A percentile compares a stretch with the other conserved stretches of the same genome.
These are phyloP conservation scores for Phalacrocorax aristotelis DNA, from an alignment of 2,113 vertebrate genomes.

Conservation along the genomic window DNA sequence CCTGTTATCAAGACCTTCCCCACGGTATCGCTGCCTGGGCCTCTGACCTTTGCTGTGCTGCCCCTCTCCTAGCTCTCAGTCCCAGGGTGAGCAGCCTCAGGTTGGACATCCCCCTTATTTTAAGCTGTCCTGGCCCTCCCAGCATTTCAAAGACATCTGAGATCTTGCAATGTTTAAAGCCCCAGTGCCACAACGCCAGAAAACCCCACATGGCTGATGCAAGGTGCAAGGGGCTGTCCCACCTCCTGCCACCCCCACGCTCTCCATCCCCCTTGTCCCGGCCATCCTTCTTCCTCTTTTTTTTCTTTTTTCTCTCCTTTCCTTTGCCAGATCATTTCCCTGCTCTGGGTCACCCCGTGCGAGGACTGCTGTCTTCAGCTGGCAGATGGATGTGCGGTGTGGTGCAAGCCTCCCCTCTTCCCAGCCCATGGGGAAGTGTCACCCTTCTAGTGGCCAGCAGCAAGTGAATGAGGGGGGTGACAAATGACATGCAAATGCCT, in stretches of 20 bases:
- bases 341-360: background rate
- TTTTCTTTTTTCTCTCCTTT: background rate
- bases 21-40: background rate
- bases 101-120: background rate
- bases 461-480: background rate
- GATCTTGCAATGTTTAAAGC: background rate
- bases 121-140: background rate
- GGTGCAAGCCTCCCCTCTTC: background rate
- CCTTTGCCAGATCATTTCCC: background rate
- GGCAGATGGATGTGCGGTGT: background rate
- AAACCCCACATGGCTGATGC: accelerated
- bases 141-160: background rate
- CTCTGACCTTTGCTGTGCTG: background rate
- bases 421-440: background rate
- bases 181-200: background rate
- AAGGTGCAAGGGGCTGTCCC: background rate
- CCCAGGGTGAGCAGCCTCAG: background rate
- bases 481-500: conserved; percentile 5
- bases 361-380: background rate
- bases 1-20: accelerated
- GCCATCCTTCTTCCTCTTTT: background rate
- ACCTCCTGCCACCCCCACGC: accelerated
- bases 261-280: background rate
- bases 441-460: background rate
- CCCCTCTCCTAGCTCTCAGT: background rate